Conservation (phyloP, 2,888 invertebrate species). For the Melanchra persicariae region DNA sequence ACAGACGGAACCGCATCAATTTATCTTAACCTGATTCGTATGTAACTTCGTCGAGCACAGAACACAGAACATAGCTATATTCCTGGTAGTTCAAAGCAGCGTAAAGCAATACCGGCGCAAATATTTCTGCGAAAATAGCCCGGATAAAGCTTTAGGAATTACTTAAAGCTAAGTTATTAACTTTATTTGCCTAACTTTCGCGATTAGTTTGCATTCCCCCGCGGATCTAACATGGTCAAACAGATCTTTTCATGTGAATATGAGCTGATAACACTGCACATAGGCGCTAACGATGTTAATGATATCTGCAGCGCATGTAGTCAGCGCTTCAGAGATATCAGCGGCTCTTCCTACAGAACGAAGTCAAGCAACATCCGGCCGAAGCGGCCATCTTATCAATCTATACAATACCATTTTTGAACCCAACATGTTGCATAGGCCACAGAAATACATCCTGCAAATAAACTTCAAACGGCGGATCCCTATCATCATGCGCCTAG, state of each 20-base stretch:
- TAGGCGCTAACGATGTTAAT: not conserved
- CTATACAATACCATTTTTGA: not conserved
- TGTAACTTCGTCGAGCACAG: not conserved
- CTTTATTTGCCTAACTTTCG: not conserved
- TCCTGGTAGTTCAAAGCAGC: not conserved
- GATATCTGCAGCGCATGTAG: not conserved
- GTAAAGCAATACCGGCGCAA: not conserved
- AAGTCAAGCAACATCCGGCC: not conserved
- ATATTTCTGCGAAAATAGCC: not conserved
- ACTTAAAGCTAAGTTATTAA: not conserved
- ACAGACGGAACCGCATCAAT: not conserved
- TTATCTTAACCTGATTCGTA: not conserved
- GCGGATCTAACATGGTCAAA: conserved; percentile 1
- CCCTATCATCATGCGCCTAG: too few relatives aligned
- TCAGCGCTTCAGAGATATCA: not conserved
- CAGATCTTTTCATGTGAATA: not conserved
- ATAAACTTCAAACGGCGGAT: not conserved
- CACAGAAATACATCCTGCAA: not conserved
- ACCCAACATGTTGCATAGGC: not conserved
- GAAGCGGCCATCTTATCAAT: not conserved
- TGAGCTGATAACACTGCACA: not conserved
- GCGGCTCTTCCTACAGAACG: not conserved
- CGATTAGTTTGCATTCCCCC: not conserved
- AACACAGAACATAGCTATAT: not conserved
- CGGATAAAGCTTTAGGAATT: not conserved